phyloP scores from a whole-genome alignment of 2,888 invertebrate species.

The Chrysomela aeneicollis region DNA sequence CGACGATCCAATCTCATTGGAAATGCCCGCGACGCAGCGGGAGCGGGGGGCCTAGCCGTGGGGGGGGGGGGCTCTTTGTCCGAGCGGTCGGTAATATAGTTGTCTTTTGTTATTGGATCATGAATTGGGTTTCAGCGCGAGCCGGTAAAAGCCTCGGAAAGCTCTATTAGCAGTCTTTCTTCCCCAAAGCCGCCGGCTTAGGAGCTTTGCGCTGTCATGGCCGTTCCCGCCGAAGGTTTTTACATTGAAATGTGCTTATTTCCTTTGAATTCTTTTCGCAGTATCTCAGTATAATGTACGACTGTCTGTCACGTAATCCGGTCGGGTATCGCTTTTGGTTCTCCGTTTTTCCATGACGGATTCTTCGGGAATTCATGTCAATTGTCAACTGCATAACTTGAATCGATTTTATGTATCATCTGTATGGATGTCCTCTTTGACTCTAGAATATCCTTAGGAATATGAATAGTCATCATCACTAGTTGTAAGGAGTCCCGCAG shows the following conservation, averaged over 20 bases:
- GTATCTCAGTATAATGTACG: slow-evolving; percentile 45
- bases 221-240: slow-evolving; percentile 58
- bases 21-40: slow-evolving; percentile 44
- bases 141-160: slow-evolving; percentile 62
- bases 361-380: neutral
- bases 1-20: slow-evolving; percentile 54
- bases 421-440: too few relatives aligned
- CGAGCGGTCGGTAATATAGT: slow-evolving; percentile 63
- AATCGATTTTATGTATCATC: too few relatives aligned
- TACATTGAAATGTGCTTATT: slow-evolving; percentile 62
- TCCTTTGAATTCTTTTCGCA: slow-evolving; percentile 54
- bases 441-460: too few relatives aligned
- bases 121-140: slow-evolving; percentile 62
- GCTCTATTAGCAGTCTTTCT: slow-evolving; percentile 65
- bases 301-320: slow-evolving; percentile 15
- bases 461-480: too few relatives aligned
- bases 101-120: slow-evolving; percentile 65
- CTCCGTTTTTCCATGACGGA: too few relatives aligned
- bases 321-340: neutral
- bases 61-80: slow-evolving; percentile 57
- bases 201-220: slow-evolving; percentile 62
- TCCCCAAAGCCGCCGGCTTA: slow-evolving; percentile 61
- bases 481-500: too few relatives aligned
- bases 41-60: slow-evolving; percentile 19
- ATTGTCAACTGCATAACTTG: too few relatives aligned